Base-by-base conservation (phyloP, 2,888 invertebrate genomes). In the Lithophane socia region DNA sequence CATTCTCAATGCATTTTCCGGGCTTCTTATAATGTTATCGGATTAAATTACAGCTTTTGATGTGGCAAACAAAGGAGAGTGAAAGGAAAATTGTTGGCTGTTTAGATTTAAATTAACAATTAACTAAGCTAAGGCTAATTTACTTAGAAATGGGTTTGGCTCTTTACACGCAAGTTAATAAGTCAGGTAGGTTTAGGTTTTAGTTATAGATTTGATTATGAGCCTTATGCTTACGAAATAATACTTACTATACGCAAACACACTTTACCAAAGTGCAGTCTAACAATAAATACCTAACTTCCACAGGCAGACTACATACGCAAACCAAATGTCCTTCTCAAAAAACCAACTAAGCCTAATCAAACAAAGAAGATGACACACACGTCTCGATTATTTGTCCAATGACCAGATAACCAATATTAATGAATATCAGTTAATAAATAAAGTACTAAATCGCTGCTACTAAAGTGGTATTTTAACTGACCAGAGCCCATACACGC, bases 401-500 rank as follows among this genome's bases (percentile, higher is more conserved):
- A 64, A 21, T 61, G 44, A 63, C 44, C 60, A 66, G n/a, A 49
- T 54, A 56, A n/a, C 13, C 64, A 64, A 64, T 58, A 63, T 63
- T 44, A 63, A 63, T 29, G 21, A 56, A 72, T 77, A 72, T 56
- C 42, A 47, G 42, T 18, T 71, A 68, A 85, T 85, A 83, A 82
- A 79, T 83, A 83, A 78, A 80, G 63, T 52, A 78, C 73, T 71
- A 79, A 84, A 86, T 81, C 29, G 68, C 77, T 81, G 84, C 82
- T 85, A 75, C 82, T 82, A 87, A 87, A 87, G 82, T 81, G 84
- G 86, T 81, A 81, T 86, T 86, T 89, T 90, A 92, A 90, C 85
- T 91, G 92, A 90, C 92, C 94, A 93, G 90, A 93, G 93, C 91
- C 92, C 89, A 89, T 90, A 90, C 89, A 88, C 80, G 82, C 91